Percentiles rank a stretch among this genome's conserved stretches.
These are phyloP conservation scores for Volucella inanis DNA, from an alignment of 2,888 invertebrate genomes.

Conservation along the genomic window DNA sequence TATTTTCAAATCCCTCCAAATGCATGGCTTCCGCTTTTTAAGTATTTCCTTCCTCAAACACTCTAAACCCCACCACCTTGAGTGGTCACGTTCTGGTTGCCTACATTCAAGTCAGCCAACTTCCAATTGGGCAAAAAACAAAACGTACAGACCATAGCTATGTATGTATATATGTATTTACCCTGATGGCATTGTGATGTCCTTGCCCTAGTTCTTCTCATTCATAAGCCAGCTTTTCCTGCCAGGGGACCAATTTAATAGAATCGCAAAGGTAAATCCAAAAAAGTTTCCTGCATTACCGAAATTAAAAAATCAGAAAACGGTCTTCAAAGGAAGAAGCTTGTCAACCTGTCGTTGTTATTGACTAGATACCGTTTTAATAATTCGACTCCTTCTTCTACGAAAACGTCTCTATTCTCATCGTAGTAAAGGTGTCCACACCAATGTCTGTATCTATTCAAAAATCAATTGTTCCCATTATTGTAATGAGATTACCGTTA, in stretches of 20 bases:
- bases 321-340: conserved; percentile 32
- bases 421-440: conserved; percentile 54
- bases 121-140: not conserved
- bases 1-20: too few relatives aligned
- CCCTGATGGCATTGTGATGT: conserved; percentile 38
- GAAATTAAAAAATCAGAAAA: conserved; percentile 48
- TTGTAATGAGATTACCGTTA: conserved; percentile 71
- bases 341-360: conserved; percentile 49
- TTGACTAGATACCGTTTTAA: conserved; percentile 34
- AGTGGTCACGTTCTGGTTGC: conserved; percentile 43
- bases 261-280: conserved; percentile 25
- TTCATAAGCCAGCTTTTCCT: conserved; percentile 53
- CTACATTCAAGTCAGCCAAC: conserved; percentile 28
- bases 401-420: conserved; percentile 18
- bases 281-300: conserved; percentile 48
- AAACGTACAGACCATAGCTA: too few relatives aligned
- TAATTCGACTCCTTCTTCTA: not conserved
- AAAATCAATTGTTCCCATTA: conserved; percentile 75
- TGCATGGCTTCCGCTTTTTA: too few relatives aligned
- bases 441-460: conserved; percentile 64
- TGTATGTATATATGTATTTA: not conserved
- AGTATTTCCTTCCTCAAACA: too few relatives aligned
- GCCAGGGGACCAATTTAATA: conserved; percentile 47
- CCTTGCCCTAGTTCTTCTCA: conserved; percentile 60
- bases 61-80: conserved; percentile 13